Base-by-base conservation (phyloP, 2,113 vertebrate species). In the Sitta europaea region DNA sequence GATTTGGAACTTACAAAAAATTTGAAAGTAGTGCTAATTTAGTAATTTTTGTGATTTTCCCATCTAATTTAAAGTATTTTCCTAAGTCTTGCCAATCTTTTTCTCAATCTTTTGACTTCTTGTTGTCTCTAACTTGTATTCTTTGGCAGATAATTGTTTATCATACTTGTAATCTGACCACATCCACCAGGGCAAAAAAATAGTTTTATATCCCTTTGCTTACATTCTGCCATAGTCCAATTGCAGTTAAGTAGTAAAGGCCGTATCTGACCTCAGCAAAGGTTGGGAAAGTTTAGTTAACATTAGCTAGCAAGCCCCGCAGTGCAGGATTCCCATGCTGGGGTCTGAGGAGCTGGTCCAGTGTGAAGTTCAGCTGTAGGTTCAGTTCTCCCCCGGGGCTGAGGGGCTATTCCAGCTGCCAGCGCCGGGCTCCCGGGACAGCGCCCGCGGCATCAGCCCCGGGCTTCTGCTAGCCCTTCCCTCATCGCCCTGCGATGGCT, bases 151-250 rank as follows among this genome's bases (percentile, higher is more conserved):
- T 51, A 95, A 66, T 70, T 90, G 70, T 76, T 94, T 94, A 40
- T 94, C 70, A 21, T 88, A 50, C 54, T 92, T 95, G 93, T 85
- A 91, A 96, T 85, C 42, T 86, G 86, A 96, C 93, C 82, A 28
- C 47, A 21, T 77, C 72, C 45, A 91, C 70, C 50, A 79, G 89
- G 87, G 87, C 70, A 96, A 77, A 95, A 97, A 92, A 97, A 96
- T 28, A 94, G 19, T 79, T 75, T 33, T 78, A 15, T 82, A 95
- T 80, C 90, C 70, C 70, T 90, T 87, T 81, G 91, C 54, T 94
- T 95, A 75, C 45, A 38, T 78, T 85, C 70, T 92, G 9, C 57
- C 21, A 5, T 87, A 11, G 28, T 82, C 50, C 15, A 22, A 5
- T 21, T 83, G 43, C 66, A 8, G 5, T 57, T 61, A 48, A 94